Evolutionary conservation across 2,113 vertebrate species (phyloP), one percentile per base, ranked within the genome.

Genomic region (Mungos mungo): DNA sequence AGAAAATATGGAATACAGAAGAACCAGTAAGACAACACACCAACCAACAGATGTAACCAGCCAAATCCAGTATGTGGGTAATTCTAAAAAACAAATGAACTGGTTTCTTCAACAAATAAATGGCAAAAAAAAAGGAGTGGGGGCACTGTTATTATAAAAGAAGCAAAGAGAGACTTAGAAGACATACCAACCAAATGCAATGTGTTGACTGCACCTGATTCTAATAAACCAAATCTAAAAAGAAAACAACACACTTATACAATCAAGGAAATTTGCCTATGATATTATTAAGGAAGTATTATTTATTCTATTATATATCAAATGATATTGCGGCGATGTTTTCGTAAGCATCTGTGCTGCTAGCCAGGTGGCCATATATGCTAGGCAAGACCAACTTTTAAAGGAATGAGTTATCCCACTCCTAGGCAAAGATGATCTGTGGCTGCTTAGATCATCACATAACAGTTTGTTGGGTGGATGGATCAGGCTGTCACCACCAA

Each of bases 71-170:
- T 88, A 74, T 16, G 31, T 84, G 23, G 25, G 57, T 80, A 85
- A 88, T 91, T 85, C 29, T 88, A 88, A 96, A 88, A 41, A 80
- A 80, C 35, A 92, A 93, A 93, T 71, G 63, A 88, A 87, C 50
- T 88, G 7, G 14, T 85, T 72, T 93, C 27, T 81, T 86, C 41
- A 47, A 79, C 54, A 88, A 93, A 91, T 81, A 96, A 93, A 93
- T 83, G 31, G 7, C 31, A 88, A 76, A 76, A 50, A 93, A 47
- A 47, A 47, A 47, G n/a, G 45, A 85, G 41, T 41, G 31, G 21
- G 3, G 13, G 33, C 18, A 9, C 1, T 83, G 6, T 83, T 72
- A 66, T 74, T 77, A 45, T 77, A 47, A 45, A 71, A 88, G 18
- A 19, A 45, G 18, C 41, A 76, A 19, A 91, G 25, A 72, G 25